A percentile compares a stretch with the other conserved stretches of the same genome.
These are phyloP conservation scores for Rhynchotus rufescens DNA, from an alignment of 2,797 vertebrate genomes.

Conservation along the genomic window DNA sequence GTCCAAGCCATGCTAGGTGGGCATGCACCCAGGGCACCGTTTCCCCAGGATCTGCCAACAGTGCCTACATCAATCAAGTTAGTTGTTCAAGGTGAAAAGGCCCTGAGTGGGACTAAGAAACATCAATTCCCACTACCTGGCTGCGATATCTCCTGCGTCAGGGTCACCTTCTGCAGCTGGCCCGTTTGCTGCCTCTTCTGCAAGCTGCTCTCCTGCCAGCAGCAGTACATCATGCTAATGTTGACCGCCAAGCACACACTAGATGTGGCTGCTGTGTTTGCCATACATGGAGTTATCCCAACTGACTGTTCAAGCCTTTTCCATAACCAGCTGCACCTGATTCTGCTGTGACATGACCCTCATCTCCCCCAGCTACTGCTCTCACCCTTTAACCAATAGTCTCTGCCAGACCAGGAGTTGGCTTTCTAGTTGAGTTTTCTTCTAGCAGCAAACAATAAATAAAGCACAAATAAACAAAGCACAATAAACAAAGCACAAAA, in stretches of 20 bases:
- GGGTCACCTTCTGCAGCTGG: neutral
- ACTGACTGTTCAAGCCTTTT: neutral
- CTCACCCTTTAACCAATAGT: neutral
- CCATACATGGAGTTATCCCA: neutral
- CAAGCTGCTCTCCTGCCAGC: conserved; percentile 20
- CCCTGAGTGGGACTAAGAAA: neutral
- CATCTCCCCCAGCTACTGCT: neutral
- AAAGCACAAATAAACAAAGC: neutral
- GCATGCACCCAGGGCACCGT: neutral
- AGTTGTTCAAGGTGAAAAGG: neutral
- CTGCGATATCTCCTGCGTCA: conserved; percentile 18
- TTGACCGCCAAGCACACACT: neutral
- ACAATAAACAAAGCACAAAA: neutral
- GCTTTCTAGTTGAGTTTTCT: neutral
- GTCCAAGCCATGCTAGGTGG: neutral
- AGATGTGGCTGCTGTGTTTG: neutral
- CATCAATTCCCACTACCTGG: neutral
- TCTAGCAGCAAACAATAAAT: neutral
- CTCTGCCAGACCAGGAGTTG: neutral
- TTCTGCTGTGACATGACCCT: neutral
- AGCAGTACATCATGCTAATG: neutral
- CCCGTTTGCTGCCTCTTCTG: neutral
- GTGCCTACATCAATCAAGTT: neutral
- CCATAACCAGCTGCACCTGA: neutral
- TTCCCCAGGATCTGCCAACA: neutral